These are phyloP conservation scores for Drosophila saltans DNA, from an alignment of 1,140 invertebrate species.

Conservation along the genomic window DNA sequence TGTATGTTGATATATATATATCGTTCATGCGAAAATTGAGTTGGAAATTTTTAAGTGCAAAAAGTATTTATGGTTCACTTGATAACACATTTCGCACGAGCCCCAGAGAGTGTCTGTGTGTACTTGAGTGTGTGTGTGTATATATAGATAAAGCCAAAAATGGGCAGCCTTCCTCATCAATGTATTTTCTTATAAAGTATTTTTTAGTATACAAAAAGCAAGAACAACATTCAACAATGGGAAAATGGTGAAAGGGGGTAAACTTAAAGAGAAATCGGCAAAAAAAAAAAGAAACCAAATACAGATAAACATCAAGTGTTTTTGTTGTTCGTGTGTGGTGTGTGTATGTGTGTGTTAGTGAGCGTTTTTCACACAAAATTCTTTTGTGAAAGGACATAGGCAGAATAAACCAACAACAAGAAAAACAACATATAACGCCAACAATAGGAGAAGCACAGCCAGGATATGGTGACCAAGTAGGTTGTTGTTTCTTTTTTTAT, in stretches of 20 bases:
- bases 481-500: constrained; percentile 32
- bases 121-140: constrained; percentile 10
- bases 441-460: neutral
- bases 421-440: neutral
- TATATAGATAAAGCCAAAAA: constrained; percentile 10
- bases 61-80: constrained; percentile 74
- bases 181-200: constrained; percentile 20
- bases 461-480: constrained; percentile 13
- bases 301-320: constrained; percentile 11
- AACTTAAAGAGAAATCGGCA: constrained; percentile 12
- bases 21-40: constrained; percentile 64
- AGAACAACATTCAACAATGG: constrained; percentile 8
- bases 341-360: neutral
- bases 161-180: constrained; percentile 7
- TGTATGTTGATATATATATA: constrained; percentile 30
- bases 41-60: constrained; percentile 73
- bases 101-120: neutral
- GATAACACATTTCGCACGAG: constrained; percentile 58
- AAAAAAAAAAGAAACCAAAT: neutral
- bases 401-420: neutral
- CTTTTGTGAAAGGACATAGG: constrained; percentile 10
- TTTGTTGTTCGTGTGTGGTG: neutral
- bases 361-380: constrained; percentile 10
- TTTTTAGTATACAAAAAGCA: constrained; percentile 12
- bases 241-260: neutral